Base-by-base conservation (phyloP, 2,888 invertebrate species). In the Dascillus cervinus region DNA sequence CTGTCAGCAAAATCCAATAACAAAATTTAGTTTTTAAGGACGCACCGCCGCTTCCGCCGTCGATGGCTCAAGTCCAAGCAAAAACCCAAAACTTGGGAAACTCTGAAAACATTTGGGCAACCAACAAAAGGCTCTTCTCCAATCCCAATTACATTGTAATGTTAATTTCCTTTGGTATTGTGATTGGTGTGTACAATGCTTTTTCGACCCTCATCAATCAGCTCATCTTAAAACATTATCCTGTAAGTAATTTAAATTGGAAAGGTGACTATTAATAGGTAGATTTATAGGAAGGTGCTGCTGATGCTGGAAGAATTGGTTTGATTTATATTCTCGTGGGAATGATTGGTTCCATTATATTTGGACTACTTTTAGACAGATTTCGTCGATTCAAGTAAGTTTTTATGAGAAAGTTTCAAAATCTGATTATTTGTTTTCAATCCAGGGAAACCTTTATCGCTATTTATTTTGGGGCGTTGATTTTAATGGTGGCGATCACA, bases 331-430 rank as follows among this genome's bases (percentile, higher is more conserved):
- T 95, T 1, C 69, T 92, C 12, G 82, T 89, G 2, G 96, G 96
- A 12, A 89, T 95, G 78, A 56, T 81, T 5, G 95, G 95, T 2
- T 90, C 92, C 0, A 80, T 96, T 3, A 66, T 86, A 2, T 87
- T 88, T 49, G 96, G 96, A 4, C 68, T 88, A 31, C 70, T 90
- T 49, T 71, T 96, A 42, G 95, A 96, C 67, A 89, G 82, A 68
- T 91, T 91, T 1, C 90, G 90, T 58, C 77, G 75, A 52, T 96
- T 88, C 71, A 95, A 94, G 84, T 86, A 62, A n/a, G n/a, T n/a
- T n/a, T n/a, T n/a, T n/a, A n/a, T n/a, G n/a, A n/a, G n/a, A n/a
- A n/a, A n/a, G n/a, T n/a, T n/a, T n/a, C n/a, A n/a, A n/a, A n/a
- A n/a, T n/a, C n/a, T n/a, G n/a, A n/a, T n/a, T n/a, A n/a, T n/a